A percentile compares a stretch with the other conserved stretches of the same genome.
Conservation (phyloP, 92 coral and sea anemone species). For the Phymanthus crucifer region DNA sequence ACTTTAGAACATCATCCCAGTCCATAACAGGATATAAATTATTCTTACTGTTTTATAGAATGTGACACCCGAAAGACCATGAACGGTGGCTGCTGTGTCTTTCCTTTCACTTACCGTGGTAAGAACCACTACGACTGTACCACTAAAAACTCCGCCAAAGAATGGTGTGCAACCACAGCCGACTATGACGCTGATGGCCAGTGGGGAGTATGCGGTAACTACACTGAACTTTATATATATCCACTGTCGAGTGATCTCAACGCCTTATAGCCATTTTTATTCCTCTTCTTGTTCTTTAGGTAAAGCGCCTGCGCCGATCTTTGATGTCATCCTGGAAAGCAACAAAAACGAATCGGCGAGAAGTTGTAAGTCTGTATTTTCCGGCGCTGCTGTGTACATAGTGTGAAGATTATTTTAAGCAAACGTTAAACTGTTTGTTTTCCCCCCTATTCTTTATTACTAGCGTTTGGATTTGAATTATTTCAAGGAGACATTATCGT, state of each 20-base stretch:
- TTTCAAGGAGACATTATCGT: slow-evolving; percentile 73
- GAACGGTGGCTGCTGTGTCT: slow-evolving; percentile 49
- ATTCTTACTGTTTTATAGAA: not conserved
- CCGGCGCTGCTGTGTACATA: too few species aligned
- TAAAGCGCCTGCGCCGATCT: slow-evolving; percentile 28
- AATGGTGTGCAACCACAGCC: slow-evolving; percentile 55
- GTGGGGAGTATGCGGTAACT: slow-evolving; percentile 55
- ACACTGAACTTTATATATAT: not conserved
- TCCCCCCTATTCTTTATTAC: not conserved
- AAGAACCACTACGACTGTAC: slow-evolving; percentile 47
- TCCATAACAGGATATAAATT: too few species aligned
- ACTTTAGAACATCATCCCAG: too few species aligned
- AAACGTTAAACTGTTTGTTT: too few species aligned
- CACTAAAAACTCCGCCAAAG: slow-evolving; percentile 11
- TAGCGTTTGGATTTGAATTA: slow-evolving; percentile 36
- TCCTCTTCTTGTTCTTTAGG: not conserved
- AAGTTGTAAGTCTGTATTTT: not conserved
- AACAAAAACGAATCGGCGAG: slow-evolving; percentile 21
- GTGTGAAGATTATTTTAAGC: too few species aligned
- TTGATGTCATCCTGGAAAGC: slow-evolving; percentile 23
- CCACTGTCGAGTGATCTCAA: not conserved
- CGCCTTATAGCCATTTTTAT: too few species aligned
- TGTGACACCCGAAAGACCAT: slow-evolving; percentile 62
- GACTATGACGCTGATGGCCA: slow-evolving; percentile 29
- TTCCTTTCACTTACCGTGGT: slow-evolving; percentile 55